Percentiles rank a stretch among this genome's conserved stretches.
Conservation (phyloP, 2,797 vertebrate species). For the Scarus forsteni region DNA sequence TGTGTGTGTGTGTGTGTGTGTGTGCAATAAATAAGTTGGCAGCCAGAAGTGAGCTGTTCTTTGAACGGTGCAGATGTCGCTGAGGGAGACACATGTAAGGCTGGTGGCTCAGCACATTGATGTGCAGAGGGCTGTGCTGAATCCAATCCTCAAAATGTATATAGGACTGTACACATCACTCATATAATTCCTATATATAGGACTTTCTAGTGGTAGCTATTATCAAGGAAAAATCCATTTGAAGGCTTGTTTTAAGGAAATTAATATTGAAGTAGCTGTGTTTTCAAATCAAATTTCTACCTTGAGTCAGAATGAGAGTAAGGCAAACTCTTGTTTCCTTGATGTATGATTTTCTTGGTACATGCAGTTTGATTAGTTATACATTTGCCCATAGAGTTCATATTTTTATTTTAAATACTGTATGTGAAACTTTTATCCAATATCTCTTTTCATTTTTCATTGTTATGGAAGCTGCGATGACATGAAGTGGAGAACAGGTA, state of each 20-base stretch:
- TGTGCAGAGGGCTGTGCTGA: constrained; percentile 26
- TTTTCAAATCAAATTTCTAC: background rate
- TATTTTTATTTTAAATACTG: no score
- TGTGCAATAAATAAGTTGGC: constrained; percentile 66
- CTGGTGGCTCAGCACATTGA: constrained; percentile 48
- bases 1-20: background rate
- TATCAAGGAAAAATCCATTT: constrained; percentile 12
- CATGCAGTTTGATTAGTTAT: no score
- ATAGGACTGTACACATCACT: constrained; percentile 8
- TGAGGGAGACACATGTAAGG: constrained; percentile 50
- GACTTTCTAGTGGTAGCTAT: background rate
- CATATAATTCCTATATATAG: constrained; percentile 6
- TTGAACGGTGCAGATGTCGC: constrained; percentile 63
- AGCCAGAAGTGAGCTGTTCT: constrained; percentile 40
- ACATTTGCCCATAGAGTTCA: no score
- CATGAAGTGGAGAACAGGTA: no score
- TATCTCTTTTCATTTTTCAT: no score
- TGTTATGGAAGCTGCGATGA: no score
- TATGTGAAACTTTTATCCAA: no score
- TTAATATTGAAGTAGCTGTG: background rate
- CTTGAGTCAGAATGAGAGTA: no score
- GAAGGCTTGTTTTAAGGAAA: background rate
- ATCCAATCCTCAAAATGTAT: constrained; percentile 23
- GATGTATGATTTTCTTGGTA: no score
- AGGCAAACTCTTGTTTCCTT: no score